Base-by-base conservation (phyloP, 2,888 invertebrate species). In the Rhingia rostrata region DNA sequence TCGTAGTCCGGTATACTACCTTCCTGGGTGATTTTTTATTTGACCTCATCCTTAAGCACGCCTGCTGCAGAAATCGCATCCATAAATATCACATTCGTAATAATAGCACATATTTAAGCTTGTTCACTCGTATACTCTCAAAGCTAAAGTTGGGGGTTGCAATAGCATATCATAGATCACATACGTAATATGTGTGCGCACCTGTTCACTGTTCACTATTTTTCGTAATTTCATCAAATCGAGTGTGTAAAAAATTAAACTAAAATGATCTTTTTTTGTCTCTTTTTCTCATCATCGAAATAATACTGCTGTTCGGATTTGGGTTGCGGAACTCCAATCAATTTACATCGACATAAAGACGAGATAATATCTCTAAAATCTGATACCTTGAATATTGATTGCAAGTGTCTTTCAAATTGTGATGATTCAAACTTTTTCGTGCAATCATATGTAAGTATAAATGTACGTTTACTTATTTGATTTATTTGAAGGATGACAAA, bases 351-450 rank as follows among this genome's bases (percentile, higher is more conserved):
- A 30, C 33, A 43, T 49, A 10, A 89, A 94, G 94, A 93, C 67
- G 92, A 92, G 86, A 92, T 93, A 60, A 93, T 93, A 86, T 93
- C 93, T 43, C 88, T 94, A 6, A 92, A 92, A 87, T 92, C 92
- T 47, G 90, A 89, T 32, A 92, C 91, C 22, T 92, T 92, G 87
- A 93, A 93, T 88, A 93, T 94, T 63, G 92, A 93, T 87, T 95
- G 95, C 88, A 93, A 92, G 39, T 95, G 95, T 88, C 90, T 93
- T 70, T 93, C 95, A 9, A 93, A 95, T 85, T 95, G 95, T 87
- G 94, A 95, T 87, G 95, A 95, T 87, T 94, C 94, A 0, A 95
- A 94, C 88, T 95, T 94, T 87, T 93, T 94, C 7, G 91, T 95
- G 9, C 94, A 95, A 80, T 93, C 93, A 10, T 92, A 93, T 88